phyloP scores from a whole-genome alignment of 2,888 invertebrate genomes.

The Stenichneumon culpator region DNA sequence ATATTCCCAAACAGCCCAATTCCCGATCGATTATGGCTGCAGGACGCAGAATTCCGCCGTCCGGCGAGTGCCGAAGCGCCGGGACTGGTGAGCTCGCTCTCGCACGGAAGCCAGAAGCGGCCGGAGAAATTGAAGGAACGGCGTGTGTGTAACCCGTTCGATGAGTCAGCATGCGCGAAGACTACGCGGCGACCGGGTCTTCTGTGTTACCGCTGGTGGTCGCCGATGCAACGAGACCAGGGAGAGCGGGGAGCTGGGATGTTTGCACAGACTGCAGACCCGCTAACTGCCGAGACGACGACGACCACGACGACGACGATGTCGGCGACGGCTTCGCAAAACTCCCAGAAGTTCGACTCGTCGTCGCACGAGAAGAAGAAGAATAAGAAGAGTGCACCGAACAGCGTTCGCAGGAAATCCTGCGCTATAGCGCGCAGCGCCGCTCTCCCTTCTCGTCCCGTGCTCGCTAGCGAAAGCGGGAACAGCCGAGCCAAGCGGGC shows the following conservation, averaged over 20 bases:
- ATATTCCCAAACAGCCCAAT: not conserved
- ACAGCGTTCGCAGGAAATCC: slow-evolving; percentile 23
- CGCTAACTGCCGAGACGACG: slow-evolving; percentile 73
- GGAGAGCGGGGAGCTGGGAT: slow-evolving; percentile 58
- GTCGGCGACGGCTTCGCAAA: slow-evolving; percentile 44
- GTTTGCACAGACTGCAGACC: slow-evolving; percentile 76
- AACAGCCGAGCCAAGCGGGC: slow-evolving; percentile 38
- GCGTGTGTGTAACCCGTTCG: slow-evolving; percentile 47
- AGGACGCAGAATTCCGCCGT: slow-evolving; percentile 1
- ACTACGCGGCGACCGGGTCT: slow-evolving; percentile 1
- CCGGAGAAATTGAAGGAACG: slow-evolving; percentile 41
- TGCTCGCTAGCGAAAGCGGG: slow-evolving; percentile 51
- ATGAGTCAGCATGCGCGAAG: slow-evolving; percentile 55
- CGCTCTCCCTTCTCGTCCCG: not conserved
- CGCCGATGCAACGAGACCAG: slow-evolving; percentile 25
- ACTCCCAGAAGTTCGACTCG: slow-evolving; percentile 44
- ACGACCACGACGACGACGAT: slow-evolving; percentile 50
- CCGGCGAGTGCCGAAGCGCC: slow-evolving; percentile 4
- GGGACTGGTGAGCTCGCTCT: slow-evolving; percentile 1
- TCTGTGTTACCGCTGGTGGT: slow-evolving; percentile 27
- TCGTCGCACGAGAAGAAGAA: slow-evolving; percentile 9
- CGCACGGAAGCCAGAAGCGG: slow-evolving; percentile 20
- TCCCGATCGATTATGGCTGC: not conserved
- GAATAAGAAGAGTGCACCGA: slow-evolving; percentile 33
- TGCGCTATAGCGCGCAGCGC: not conserved